Evolutionary conservation across 2,113 vertebrate genomes (phyloP).

Genomic region (Silurus asotus): DNA sequence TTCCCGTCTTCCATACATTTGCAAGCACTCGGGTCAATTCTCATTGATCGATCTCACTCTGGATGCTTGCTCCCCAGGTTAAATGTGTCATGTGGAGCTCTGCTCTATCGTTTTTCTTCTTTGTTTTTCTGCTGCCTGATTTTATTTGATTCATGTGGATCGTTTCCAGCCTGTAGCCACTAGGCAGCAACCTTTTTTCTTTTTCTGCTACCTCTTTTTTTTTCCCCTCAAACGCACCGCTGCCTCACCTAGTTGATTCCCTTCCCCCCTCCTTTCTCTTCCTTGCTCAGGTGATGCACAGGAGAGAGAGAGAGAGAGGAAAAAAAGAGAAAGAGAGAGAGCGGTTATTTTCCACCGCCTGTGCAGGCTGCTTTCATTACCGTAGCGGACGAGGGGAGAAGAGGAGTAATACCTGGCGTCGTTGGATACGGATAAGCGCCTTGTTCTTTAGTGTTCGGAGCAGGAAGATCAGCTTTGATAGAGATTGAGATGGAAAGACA

Average conservation of each 20-base stretch:
- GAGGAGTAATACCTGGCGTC: conserved; percentile 63
- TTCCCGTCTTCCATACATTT: too few relatives aligned
- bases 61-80: conserved; percentile 18
- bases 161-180: conserved; percentile 63
- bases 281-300: conserved; percentile 77
- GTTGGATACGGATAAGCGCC: conserved; percentile 39
- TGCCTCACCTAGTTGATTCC: conserved; percentile 58
- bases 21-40: neutral
- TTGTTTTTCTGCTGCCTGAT: conserved; percentile 21
- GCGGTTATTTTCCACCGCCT: conserved; percentile 61
- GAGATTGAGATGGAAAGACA: neutral
- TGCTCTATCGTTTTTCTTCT: neutral
- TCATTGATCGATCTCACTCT: neutral
- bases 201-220: neutral
- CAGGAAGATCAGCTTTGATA: neutral
- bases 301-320: conserved; percentile 55
- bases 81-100: neutral
- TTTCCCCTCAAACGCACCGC: conserved; percentile 68
- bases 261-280: conserved; percentile 57
- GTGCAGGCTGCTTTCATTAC: conserved; percentile 69
- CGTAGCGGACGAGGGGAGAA: conserved; percentile 62
- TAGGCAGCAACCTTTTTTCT: conserved; percentile 70
- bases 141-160: conserved; percentile 53
- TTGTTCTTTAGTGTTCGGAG: neutral
- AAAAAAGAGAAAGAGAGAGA: conserved; percentile 46